phyloP scores from a whole-genome alignment of 2,797 vertebrate genomes.

The Capromys pilorides region DNA sequence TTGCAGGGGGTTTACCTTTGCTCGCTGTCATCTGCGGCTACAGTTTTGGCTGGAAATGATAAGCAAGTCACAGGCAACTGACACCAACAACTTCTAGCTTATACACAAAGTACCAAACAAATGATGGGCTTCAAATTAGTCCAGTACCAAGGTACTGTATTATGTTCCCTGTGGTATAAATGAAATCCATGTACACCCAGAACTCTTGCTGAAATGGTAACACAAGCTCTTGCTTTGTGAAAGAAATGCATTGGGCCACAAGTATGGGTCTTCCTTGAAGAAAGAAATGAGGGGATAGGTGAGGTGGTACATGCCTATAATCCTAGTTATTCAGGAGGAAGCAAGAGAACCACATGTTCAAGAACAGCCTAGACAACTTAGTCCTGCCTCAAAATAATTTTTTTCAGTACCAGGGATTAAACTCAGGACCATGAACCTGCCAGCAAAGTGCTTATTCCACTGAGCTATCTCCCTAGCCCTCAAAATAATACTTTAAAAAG shows the following conservation, averaged over 20 bases:
- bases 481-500: not conserved
- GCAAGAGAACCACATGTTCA: not conserved
- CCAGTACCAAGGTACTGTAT: not conserved
- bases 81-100: not conserved
- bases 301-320: not conserved
- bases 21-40: too few relatives aligned
- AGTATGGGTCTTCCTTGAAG: not conserved
- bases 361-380: not conserved
- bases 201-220: not conserved
- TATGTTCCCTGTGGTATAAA: not conserved
- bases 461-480: not conserved
- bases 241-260: constrained; percentile 37
- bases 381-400: not conserved
- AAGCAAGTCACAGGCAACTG: not conserved
- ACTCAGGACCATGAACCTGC: too few relatives aligned
- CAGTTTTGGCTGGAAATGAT: not conserved
- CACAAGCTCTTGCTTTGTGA: not conserved
- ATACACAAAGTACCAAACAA: not conserved
- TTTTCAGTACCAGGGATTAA: too few relatives aligned
- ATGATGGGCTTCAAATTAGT: not conserved
- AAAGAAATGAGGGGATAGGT: not conserved
- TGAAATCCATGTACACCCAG: not conserved
- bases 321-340: not conserved
- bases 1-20: too few relatives aligned
- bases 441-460: too few relatives aligned